Base-by-base conservation (phyloP, 2,797 vertebrate species). In the Centroberyx gerrardi region DNA sequence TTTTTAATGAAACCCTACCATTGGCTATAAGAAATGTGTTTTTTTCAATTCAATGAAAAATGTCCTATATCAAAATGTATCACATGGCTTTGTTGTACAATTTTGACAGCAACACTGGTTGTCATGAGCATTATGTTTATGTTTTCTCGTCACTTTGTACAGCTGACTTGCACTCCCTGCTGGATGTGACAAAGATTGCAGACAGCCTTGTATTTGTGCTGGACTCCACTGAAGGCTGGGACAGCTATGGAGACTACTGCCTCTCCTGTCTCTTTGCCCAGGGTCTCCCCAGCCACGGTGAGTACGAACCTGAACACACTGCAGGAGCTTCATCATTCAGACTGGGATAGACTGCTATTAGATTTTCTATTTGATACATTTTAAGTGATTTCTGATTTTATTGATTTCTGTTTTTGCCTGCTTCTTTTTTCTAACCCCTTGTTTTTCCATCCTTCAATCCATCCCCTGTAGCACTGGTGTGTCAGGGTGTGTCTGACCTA, bases 261-360 rank as follows among this genome's bases (percentile, higher is more conserved):
- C 96, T 99, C n/a, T 98, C 98, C 70, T 98, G 97, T 78, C 94
- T 99, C 29, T 99, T 99, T 0, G 96, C 97, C 2, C 98, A 99
- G 78, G 98, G 98, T 1, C 96, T 99, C 62, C 97, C 98, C 49
- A 99, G 94, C 78, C 94, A 96, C 0, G 96, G 98, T 99, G 87
- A 93, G 96, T 83, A 8, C 22, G 14, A 46, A 60, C 36, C 9
- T 17, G 1, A 44, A 48, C 33, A 10, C 12, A 28, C 1, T 65
- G 15, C 18, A n/a, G 4, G 10, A 53, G 40, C 61, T 51, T 56
- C 28, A 5, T 9, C 22, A 22, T 61, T 68, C 48, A 33, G 1
- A 31, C 46, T 18, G 6, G 12, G 5, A 63, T 2, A 17, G 14
- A 44, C 14, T 9, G 4, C 44, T 17, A 12, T 68, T 8, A n/a